A percentile compares a stretch with the other conserved stretches of the same genome.
phyloP scores from a whole-genome alignment of 2,888 invertebrate genomes.

The Teinopalpus imperialis region DNA sequence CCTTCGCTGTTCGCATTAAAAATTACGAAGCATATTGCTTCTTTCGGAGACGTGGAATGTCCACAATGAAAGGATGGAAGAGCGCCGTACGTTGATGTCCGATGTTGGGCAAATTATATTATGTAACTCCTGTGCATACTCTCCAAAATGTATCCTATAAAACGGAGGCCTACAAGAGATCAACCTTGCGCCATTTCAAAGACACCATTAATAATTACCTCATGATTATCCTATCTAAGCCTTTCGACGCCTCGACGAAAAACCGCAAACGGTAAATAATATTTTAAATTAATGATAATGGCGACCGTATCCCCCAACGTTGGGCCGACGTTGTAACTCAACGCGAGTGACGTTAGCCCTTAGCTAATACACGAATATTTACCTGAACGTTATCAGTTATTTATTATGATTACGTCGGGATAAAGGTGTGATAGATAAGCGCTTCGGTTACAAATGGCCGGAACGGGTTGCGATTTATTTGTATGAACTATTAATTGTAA shows the following conservation, averaged over 20 bases:
- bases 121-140: no score
- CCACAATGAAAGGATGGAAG: no score
- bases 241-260: constrained; percentile 41
- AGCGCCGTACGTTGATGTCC: no score
- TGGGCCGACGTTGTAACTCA: constrained; percentile 74
- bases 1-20: no score
- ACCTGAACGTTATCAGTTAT: constrained; percentile 54
- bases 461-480: constrained; percentile 26
- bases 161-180: no score
- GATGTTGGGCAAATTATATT: no score
- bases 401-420: constrained; percentile 68
- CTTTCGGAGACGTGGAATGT: no score
- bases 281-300: constrained; percentile 82
- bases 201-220: not conserved
- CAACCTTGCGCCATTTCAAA: no score
- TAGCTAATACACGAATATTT: constrained; percentile 67
- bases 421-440: constrained; percentile 63
- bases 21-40: no score
- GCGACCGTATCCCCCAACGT: constrained; percentile 68
- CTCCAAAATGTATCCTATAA: no score
- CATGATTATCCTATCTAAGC: not conserved
- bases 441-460: constrained; percentile 33
- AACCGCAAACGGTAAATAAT: constrained; percentile 77
- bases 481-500: constrained; percentile 28
- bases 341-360: constrained; percentile 49